Evolutionary conservation across 2,113 vertebrate genomes (phyloP), one percentile per base, ranked within the genome.

Genomic region (Willisornis vidua): DNA sequence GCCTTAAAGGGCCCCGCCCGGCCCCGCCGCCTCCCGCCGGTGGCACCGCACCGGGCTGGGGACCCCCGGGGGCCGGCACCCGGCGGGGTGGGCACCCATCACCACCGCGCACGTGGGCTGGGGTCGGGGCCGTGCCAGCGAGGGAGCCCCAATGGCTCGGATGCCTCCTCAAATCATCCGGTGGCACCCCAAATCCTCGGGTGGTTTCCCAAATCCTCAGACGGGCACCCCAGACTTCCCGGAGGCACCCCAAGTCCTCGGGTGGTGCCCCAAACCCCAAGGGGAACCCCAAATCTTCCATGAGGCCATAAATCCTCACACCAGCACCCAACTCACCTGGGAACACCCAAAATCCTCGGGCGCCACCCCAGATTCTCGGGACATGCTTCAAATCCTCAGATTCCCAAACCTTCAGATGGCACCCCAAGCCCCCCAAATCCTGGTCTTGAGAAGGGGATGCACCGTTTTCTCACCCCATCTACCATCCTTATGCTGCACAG

Each of bases 1-100:
- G 77, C 76, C 52, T 92, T 87, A 83, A 87, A 87, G 80, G 43
- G 13, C 75, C 81, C 79, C 80, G 79, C 85, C 85, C 59, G 72
- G 51, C 5, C 12, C 43, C 43, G 19, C 19, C 10, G 23, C 29
- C 24, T 4, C 51, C 24, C 33, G 23, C n/a, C 12, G 41, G 12
- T 41, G 41, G 41, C 41, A 13, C 41, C 41, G 49, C 48, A 5
- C 17, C 66, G 51, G 1, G 35, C 4, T 1, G 25, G 67, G 52
- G 22, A 7, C 33, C 31, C 23, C 13, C 17, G 5, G 25, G 20
- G 28, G 29, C 10, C 39, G 24, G 35, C 57, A n/a, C 41, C 41
- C 41, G 41, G 41, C 41, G 41, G 41, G 41, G 41, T 41, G 41
- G 41, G 41, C 41, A 41, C 41, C 41, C 41, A 41, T 41, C 41